Base-by-base conservation (phyloP, 2,797 vertebrate genomes). In the Hylomyscus alleni region DNA sequence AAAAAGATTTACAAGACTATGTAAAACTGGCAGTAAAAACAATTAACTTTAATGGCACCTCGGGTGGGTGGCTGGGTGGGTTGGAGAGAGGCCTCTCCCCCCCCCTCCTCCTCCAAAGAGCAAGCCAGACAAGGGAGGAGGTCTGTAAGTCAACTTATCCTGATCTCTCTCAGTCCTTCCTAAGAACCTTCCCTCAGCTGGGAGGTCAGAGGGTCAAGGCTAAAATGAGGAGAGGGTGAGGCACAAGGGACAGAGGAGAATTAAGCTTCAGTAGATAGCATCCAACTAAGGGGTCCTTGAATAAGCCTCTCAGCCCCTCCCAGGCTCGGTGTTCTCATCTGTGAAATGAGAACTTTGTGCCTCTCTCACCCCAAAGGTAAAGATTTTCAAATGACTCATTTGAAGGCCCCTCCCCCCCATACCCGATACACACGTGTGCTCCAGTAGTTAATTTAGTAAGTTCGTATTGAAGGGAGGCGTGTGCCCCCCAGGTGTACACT, bases 1-100 rank as follows among this genome's bases (percentile, higher is more conserved):
- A 98, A 98, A 99, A 98, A 96, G 97, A 97, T 98, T 99, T 99
- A 99, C 98, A 98, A 98, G 98, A 98, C 97, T 96, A 94, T 97
- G 96, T 98, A 98, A 98, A 98, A 98, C 89, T 94, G 95, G 98
- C 98, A 98, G 92, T 98, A 98, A 99, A 98, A 98, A 94, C 98
- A 98, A 98, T 98, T 98, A 98, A 98, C 98, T 98, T 98, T 98
- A 98, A 98, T 98, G 97, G 97, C 95, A 97, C 97, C 97, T 98
- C 22, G 5, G 93, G 95, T 98, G 95, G 96, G 95, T 95, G 96
- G 90, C 88, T 93, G 87, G 89, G 81, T 94, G 95, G 90, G 77
- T 89, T 1, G 0, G 82, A 90, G 89, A 83, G 92, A 91, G 90
- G 93, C 73, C 58, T 12, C 1, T 4, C 92, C 88, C 37, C 50